Conservation (phyloP, 2,888 invertebrate species). For the Scaptomyza tumidula region DNA sequence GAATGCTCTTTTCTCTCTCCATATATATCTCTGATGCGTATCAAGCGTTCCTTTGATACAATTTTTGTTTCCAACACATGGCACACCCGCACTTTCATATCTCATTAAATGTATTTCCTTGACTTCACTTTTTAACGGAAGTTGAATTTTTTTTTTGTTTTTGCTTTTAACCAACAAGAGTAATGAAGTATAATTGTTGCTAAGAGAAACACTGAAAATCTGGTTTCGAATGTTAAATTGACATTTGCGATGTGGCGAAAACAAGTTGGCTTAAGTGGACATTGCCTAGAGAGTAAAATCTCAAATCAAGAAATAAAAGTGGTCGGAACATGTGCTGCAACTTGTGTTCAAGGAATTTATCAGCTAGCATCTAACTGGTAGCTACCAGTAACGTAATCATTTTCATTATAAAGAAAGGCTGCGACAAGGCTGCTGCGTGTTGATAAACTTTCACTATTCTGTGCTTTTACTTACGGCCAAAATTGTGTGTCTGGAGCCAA, state of each 20-base stretch:
- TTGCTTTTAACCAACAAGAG: too few species aligned
- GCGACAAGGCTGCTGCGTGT: conserved; percentile 12
- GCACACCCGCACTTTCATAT: too few species aligned
- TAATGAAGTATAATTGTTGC: too few species aligned
- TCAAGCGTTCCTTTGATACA: too few species aligned
- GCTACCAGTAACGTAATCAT: conserved; percentile 30
- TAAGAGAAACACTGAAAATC: conserved; percentile 12
- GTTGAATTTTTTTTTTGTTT: too few species aligned
- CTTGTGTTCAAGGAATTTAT: conserved; percentile 50
- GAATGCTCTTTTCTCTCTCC: too few species aligned
- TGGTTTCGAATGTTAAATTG: conserved; percentile 41
- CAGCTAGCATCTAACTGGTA: conserved; percentile 33
- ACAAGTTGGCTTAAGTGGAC: conserved; percentile 48
- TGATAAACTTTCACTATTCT: neutral
- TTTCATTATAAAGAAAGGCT: conserved; percentile 39
- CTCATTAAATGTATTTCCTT: too few species aligned
- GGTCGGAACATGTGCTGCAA: conserved; percentile 69
- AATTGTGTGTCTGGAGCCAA: neutral
- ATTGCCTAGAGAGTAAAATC: conserved; percentile 67
- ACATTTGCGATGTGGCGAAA: conserved; percentile 53
- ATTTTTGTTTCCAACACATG: too few species aligned
- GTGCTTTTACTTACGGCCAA: neutral
- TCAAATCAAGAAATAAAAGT: conserved; percentile 61
- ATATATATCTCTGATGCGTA: too few species aligned
- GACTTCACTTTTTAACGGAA: too few species aligned